Conservation (phyloP, 2,797 vertebrate species). For the Sebastes kiyomatsui region DNA sequence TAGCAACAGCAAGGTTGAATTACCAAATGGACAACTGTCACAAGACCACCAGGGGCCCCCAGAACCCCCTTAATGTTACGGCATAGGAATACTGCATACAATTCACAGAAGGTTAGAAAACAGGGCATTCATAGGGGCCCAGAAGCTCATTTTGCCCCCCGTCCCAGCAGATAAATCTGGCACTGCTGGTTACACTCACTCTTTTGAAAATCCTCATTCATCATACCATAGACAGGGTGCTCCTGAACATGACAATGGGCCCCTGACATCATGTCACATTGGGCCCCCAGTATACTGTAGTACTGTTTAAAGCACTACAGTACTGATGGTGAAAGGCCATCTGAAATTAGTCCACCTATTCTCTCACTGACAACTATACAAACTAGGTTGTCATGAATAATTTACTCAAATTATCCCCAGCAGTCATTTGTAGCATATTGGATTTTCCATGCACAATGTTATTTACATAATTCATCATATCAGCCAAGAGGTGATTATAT, state of each 20-base stretch:
- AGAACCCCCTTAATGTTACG: not conserved
- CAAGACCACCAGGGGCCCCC: conserved; percentile 27
- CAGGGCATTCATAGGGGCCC: not conserved
- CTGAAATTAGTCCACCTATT: not conserved
- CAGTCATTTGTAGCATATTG: not conserved
- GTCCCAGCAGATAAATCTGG: not conserved
- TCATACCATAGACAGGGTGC: not conserved
- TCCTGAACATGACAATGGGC: not conserved
- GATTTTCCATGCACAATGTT: not conserved
- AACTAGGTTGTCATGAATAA: not conserved
- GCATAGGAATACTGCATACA: not conserved
- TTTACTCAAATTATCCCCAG: not conserved
- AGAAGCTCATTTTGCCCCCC: too few relatives aligned
- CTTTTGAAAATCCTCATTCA: not conserved
- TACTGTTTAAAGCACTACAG: not conserved
- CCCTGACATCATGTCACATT: not conserved
- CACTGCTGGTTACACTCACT: not conserved
- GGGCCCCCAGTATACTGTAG: not conserved
- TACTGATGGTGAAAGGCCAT: not conserved
- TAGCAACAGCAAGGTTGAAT: not conserved
- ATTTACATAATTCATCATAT: not conserved
- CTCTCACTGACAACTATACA: not conserved
- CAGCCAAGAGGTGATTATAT: not conserved
- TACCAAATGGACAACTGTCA: not conserved
- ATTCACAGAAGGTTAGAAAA: not conserved